Base-by-base conservation (phyloP, 2,797 vertebrate genomes). In the Scolopax bukidnonensis region DNA sequence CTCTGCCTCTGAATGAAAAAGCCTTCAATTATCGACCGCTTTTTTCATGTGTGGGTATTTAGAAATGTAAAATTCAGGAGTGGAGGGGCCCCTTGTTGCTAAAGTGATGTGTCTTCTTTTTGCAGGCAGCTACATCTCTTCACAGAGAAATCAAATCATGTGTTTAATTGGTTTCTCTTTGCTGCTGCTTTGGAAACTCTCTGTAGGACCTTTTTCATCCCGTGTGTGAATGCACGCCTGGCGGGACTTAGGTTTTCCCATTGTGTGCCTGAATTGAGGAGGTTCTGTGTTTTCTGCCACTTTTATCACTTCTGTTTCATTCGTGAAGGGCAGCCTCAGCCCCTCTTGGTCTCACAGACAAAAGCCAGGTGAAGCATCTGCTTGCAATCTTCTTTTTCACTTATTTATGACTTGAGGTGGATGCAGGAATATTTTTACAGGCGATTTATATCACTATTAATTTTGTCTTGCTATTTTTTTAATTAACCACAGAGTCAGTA, bases 161-260 rank as follows among this genome's bases (percentile, higher is more conserved):
- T 48, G 30, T 64, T 67, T n/a, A 47, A 48, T 25, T 45, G 60
- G 28, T 50, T 56, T 28, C 41, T 51, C 41, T 48, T 43, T 45
- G 40, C 59, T 57, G 68, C 61, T 70, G 73, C 54, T 73, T 10
- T 9, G 45, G 53, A 50, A 68, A 33, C 10, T 79, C 24, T 0
- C 16, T 45, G 41, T 32, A 19, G 60, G n/a, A 79, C 60, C 47
- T 68, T 45, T 28, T 27, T 21, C 47, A 61, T 50, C 60, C 73
- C 28, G 0, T 47, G 45, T 53, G 47, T n/a, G 64, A 27, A 18
- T 0, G 19, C 36, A 4, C 5, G 8, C 60, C 1, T n/a, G 67
- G 5, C 41, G 27, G 84, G n/a, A 4, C 33, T 32, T 30, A 4
- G 25, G 32, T 84, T 40, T 51, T 53, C 25, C 16, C 27, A 10